These are phyloP conservation scores for Saimiri boliviensis DNA, from an alignment of 2,113 vertebrate genomes.

Conservation along the genomic window DNA sequence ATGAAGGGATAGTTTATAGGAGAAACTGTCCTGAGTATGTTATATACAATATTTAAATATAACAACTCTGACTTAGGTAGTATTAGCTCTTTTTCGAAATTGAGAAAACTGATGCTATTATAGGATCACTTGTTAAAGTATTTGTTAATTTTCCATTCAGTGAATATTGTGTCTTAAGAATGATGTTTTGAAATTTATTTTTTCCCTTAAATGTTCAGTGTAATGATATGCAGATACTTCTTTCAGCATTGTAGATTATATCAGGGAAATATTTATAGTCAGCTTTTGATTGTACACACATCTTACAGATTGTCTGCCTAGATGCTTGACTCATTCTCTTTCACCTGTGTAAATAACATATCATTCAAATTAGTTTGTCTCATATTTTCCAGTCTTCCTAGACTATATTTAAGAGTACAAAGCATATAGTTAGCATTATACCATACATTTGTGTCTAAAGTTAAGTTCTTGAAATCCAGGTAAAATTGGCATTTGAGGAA, in stretches of 20 bases:
- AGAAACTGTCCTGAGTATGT: neutral
- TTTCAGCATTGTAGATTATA: neutral
- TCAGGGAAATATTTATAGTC: constrained; percentile 16
- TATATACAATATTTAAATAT: neutral
- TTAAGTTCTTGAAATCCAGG: constrained; percentile 1
- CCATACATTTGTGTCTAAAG: neutral
- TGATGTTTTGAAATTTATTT: neutral
- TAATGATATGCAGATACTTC: neutral
- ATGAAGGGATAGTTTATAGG: neutral
- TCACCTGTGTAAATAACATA: neutral
- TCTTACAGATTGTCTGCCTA: neutral
- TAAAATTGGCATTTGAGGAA: constrained; percentile 5
- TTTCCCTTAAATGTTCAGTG: neutral
- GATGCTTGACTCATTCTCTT: neutral
- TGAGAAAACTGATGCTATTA: neutral
- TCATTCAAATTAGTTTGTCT: neutral
- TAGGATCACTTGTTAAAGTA: neutral
- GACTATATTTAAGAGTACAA: neutral
- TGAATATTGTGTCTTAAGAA: neutral
- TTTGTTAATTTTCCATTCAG: constrained; percentile 42
- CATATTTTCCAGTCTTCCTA: constrained; percentile 12
- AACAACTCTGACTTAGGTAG: neutral
- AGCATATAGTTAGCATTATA: neutral
- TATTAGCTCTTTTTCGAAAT: constrained; percentile 24
- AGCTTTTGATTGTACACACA: neutral